Percentiles rank a stretch among this genome's conserved stretches.
Conservation (phyloP, 2,797 vertebrate species). For the Siniperca undulata region DNA sequence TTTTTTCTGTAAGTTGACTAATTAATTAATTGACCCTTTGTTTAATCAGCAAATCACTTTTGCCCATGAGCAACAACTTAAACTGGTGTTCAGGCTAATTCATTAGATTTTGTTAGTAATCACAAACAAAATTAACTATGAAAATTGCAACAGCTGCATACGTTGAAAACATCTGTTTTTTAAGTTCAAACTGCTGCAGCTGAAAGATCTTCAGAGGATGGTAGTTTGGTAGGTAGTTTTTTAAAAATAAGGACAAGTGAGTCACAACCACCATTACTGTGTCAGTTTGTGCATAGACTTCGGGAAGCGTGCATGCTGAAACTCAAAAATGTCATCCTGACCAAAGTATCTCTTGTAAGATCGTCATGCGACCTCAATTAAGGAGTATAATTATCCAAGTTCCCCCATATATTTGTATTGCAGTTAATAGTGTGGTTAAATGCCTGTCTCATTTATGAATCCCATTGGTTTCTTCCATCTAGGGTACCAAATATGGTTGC, state of each 20-base stretch:
- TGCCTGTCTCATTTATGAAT: not conserved
- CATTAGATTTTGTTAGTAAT: no score
- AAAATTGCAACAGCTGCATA: not conserved
- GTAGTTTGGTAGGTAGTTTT: not conserved
- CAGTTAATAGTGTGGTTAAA: not conserved
- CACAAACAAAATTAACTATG: not conserved
- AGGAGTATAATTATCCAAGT: not conserved
- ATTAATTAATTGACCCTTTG: not conserved
- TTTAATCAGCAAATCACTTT: not conserved
- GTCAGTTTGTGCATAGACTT: not conserved
- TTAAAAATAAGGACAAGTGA: not conserved
- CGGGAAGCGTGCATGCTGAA: not conserved
- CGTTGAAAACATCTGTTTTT: no score
- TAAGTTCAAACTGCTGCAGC: not conserved
- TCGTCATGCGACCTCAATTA: not conserved
- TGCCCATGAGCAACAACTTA: not conserved
- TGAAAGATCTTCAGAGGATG: not conserved
- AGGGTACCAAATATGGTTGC: conserved; percentile 88
- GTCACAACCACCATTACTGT: not conserved
- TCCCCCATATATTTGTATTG: not conserved
- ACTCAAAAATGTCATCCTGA: not conserved
- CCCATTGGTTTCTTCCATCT: conserved; percentile 28
- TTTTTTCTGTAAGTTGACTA: no score
- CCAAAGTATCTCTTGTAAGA: not conserved
- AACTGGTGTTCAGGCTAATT: not conserved